Evolutionary conservation across 2,888 invertebrate species (phyloP), one percentile per base, ranked within the genome.

Genomic region (Megalurothrips usitatus): DNA sequence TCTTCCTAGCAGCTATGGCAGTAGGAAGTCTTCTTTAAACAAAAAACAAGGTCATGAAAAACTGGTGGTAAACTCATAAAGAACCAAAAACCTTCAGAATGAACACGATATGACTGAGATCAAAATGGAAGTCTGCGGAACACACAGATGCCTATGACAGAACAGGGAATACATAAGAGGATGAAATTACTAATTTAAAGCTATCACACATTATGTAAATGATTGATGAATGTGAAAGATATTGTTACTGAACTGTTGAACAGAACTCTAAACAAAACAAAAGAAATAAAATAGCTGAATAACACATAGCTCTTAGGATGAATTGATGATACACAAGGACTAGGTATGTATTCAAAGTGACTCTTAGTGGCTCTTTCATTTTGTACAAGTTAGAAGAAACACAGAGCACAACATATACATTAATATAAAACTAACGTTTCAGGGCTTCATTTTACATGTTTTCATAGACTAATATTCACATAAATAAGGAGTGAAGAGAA

Each of bases 341-440:
- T 75, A 75, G 68, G 68, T 23, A 75, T 75, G 68, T 9, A 75
- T 75, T 75, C 12, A 75, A 75, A 75, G 68, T 75, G 68, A 75
- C 26, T 58, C 58, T 58, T 52, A 68, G 11, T 68, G 11, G 23
- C 68, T n/a, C 23, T 75, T 75, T 10, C 26, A 75, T 26, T 75
- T 26, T 75, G 68, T 75, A 75, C 68, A 75, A 75, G 68, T 26
- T 75, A 75, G 68, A 75, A 75, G 23, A 23, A 23, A 26, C n/a
- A 75, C 68, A 75, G 68, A 26, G 26, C 26, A 23, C 23, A 26
- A 26, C 68, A 23, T 75, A 75, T 26, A 26, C 58, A 58, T 58
- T 58, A 75, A 75, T 26, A 75, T 26, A 23, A 75, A 23, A 75
- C 9, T 75, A 12, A 26, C 68, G 26, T 10, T 58, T n/a, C 6